Evolutionary conservation across 2,888 invertebrate genomes (phyloP), one percentile per base, ranked within the genome.

Genomic region (Imbricaverruca yamaguchii): DNA sequence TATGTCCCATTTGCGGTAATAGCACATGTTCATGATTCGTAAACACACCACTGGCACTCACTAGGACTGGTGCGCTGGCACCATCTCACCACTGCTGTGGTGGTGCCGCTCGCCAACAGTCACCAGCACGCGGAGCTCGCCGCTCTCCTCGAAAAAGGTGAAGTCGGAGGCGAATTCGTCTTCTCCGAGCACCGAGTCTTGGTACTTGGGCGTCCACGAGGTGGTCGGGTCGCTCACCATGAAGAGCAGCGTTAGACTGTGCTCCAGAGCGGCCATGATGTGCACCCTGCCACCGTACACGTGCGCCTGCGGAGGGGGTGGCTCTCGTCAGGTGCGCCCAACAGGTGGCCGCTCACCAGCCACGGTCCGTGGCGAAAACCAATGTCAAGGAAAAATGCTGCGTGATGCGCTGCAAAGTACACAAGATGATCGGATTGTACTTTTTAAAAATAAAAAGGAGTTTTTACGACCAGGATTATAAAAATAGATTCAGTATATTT

Each of bases 151-250:
- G 74, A 74, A 74, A 18, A 74, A 74, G 18, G 25, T 18, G 13
- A 74, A 74, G 74, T 74, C 74, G 0, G 74, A 74, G 15, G 74
- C 74, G 18, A 74, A 39, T 53, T 74, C 74, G 53, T 74, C 53
- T 1, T 25, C 18, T 8, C 53, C 23, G 18, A 74, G 74, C 74
- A 74, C 74, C 9, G 74, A 74, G 74, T 74, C 74, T 53, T 74
- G 74, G 74, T 74, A 74, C 74, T 74, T 74, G 39, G 74, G 74
- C 53, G 25, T 25, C 74, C 74, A 74, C 13, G 74, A 74, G 18
- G 10, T 7, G 18, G 12, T 4, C 53, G 74, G 74, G 74, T 74
- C 74, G 74, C 39, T 39, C 39, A 74, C 74, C 39, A 74, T 25
- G 53, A 74, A 74, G 15, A 74, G 74, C 74, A 74, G 74, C 12